These are phyloP conservation scores for Ennomos erosarius DNA, from an alignment of 2,888 invertebrate species.

Conservation along the genomic window DNA sequence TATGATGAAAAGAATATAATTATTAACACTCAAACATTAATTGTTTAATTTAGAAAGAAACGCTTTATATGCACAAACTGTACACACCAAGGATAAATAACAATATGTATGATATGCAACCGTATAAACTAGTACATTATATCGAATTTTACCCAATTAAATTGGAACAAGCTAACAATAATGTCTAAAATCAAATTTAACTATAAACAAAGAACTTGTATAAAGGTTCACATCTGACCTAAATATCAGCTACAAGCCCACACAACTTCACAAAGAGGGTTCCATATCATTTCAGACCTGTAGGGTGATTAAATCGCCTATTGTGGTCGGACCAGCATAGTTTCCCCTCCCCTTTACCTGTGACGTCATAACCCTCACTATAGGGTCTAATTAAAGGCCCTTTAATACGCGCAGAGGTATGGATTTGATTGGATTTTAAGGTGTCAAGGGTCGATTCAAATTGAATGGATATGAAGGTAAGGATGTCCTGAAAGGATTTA, in stretches of 20 bases:
- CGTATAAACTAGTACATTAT: background rate
- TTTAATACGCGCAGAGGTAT: constrained; percentile 52
- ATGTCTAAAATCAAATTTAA: background rate
- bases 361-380: constrained; percentile 56
- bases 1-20: no score
- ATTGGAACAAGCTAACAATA: background rate
- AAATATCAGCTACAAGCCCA: constrained; percentile 15
- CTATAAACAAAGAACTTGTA: constrained; percentile 7
- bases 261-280: constrained; percentile 35
- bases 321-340: constrained; percentile 60
- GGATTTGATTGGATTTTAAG: constrained; percentile 70
- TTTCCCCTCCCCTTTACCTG: constrained; percentile 45
- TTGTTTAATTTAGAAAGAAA: no score
- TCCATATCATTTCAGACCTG: constrained; percentile 49
- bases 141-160: background rate
- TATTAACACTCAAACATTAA: no score
- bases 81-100: no score
- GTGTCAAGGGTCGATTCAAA: constrained; percentile 58
- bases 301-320: constrained; percentile 60
- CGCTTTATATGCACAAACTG: no score
- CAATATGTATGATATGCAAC: no score
- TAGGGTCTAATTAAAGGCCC: constrained; percentile 67
- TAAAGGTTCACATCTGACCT: constrained; percentile 18
- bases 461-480: constrained; percentile 38
- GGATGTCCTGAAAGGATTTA: constrained; percentile 22